These are phyloP conservation scores for Sarcoramphus papa DNA, from an alignment of 2,797 vertebrate genomes.

Conservation along the genomic window DNA sequence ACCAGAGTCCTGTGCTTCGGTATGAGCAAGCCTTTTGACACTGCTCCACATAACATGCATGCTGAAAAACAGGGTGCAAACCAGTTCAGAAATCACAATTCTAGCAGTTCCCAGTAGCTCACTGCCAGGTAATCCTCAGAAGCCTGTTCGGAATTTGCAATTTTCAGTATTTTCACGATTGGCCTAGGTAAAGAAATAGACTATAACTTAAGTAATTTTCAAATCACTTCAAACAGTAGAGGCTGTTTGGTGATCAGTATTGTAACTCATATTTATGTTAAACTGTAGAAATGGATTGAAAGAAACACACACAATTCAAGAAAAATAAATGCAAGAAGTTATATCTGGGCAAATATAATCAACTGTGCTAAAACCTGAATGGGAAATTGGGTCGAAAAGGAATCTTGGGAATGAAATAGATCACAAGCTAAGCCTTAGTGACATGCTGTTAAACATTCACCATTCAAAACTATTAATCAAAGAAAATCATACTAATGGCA, in stretches of 20 bases:
- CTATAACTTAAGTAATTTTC: not conserved
- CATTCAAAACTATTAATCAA: not conserved
- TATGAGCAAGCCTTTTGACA: not conserved
- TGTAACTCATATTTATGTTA: not conserved
- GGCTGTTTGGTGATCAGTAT: not conserved
- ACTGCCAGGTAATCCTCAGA: not conserved
- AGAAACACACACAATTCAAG: not conserved
- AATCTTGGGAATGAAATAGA: not conserved
- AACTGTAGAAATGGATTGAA: not conserved
- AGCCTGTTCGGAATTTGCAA: not conserved
- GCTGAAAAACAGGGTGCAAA: not conserved
- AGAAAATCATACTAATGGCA: not conserved
- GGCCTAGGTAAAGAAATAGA: not conserved
- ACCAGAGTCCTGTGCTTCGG: not conserved
- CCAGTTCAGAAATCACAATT: not conserved
- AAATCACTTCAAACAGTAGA: not conserved
- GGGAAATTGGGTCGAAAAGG: not conserved
- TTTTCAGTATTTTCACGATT: not conserved
- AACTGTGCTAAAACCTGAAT: not conserved
- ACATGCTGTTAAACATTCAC: not conserved
- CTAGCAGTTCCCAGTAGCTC: not conserved
- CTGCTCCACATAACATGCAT: not conserved
- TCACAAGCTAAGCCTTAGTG: not conserved
- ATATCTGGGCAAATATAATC: not conserved
- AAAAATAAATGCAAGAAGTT: not conserved